These are phyloP conservation scores for Lepidochitona cinerea DNA, from an alignment of 2,888 invertebrate genomes.

Conservation along the genomic window DNA sequence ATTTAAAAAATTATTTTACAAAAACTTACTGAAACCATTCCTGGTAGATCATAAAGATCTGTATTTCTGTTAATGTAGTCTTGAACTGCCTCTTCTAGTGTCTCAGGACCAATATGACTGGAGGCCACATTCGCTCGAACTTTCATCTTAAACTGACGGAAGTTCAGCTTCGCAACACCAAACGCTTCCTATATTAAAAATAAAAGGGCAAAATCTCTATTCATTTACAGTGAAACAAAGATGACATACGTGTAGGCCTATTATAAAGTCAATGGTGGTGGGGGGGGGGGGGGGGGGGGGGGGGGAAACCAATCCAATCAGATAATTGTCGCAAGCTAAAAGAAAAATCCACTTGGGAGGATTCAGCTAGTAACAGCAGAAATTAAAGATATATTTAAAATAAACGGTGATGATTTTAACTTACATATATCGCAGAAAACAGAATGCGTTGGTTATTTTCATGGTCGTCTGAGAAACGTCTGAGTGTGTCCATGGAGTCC, in stretches of 20 bases:
- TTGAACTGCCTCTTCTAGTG: conserved; percentile 70
- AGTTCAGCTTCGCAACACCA: conserved; percentile 65
- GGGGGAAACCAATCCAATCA: too few species aligned
- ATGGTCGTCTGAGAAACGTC: conserved; percentile 65
- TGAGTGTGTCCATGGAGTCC: conserved; percentile 68
- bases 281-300: too few species aligned
- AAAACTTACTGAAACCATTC: conserved; percentile 66
- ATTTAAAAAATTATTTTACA: too few species aligned
- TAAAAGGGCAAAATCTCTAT: too few species aligned
- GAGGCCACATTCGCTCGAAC: conserved; percentile 67
- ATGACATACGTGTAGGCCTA: too few species aligned
- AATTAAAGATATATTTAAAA: too few species aligned
- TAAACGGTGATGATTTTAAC: too few species aligned
- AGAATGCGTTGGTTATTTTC: conserved; percentile 70
- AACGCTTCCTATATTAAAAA: conserved; percentile 70
- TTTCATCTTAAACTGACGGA: conserved; percentile 70
- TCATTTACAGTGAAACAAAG: too few species aligned
- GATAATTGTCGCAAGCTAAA: too few species aligned
- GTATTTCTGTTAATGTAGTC: conserved; percentile 70
- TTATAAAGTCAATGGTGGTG: too few species aligned
- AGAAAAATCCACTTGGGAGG: too few species aligned
- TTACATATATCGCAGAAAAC: conserved; percentile 66
- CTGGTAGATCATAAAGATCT: conserved; percentile 68
- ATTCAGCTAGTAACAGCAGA: too few species aligned
- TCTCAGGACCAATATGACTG: conserved; percentile 67